Base-by-base conservation (phyloP, 2,797 vertebrate species). In the Sternarchorhynchus goeldii region DNA sequence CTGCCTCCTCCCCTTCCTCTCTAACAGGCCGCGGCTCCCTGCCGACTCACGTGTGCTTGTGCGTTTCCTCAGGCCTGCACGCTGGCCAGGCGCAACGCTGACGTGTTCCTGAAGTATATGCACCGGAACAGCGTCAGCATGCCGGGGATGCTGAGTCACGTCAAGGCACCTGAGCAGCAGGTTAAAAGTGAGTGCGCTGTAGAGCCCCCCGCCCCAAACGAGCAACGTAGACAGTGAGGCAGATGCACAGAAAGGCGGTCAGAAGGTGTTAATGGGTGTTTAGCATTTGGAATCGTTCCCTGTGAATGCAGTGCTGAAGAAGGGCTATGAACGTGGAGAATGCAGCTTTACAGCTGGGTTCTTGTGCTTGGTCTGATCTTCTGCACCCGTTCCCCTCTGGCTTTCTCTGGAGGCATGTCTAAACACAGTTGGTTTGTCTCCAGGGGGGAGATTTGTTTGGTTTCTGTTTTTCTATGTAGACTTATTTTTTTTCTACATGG, bases 101-200 rank as follows among this genome's bases (percentile, higher is more conserved):
- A 96, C 25, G 95, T 96, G 75, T 96, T 96, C 90, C 89, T 96
- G 82, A 96, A 96, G 72, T 96, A 96, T 85, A 87, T 96, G 84
- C 95, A 96, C 88, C 92, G 95, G 77, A 96, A 96, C 80, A 96
- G 95, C 0, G 95, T 96, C 73, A 96, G 94, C 87, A 95, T 96
- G 95, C 95, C 95, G 0, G 95, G 95, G 41, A 95, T 95, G 95
- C 93, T 96, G 84, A 95, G 94, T 0, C 95, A 96, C 64, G 92
- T 95, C 87, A 96, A 96, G 85, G 95, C 94, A 18, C 95, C 95
- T 0, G 95, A 96, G 76, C 95, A 96, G 41, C 95, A 96, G 92
- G 95, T 96, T 32, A 96, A 96, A 89, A 96, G 95, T 95, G 91
- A 94, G 95, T 59, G 25, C 14, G 10, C 21, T 41, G 36, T 39